Conservation (phyloP, 1,140 invertebrate species). For the Pogonognathellus flavescens region DNA sequence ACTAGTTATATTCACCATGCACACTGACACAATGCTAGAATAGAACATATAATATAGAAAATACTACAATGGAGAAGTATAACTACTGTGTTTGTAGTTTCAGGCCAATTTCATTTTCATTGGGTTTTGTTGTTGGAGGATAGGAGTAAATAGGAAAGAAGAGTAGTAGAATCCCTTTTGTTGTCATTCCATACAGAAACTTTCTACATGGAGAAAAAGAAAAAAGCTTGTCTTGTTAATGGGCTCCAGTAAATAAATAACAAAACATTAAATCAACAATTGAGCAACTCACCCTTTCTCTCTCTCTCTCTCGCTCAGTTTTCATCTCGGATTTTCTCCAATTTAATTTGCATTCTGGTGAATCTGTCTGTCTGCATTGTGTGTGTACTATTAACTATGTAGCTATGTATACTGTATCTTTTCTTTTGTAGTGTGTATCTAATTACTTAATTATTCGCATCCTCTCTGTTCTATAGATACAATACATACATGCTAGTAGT, state of each 20-base stretch:
- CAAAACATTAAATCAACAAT: conserved; percentile 41
- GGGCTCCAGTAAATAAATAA: conserved; percentile 36
- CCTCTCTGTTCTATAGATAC: not conserved
- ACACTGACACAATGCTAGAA: no score
- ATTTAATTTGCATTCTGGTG: not conserved
- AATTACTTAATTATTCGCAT: conserved; percentile 47
- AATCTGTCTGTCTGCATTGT: not conserved
- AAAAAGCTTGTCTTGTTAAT: conserved; percentile 4
- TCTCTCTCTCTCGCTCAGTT: not conserved
- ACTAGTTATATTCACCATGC: no score
- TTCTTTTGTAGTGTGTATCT: conserved; percentile 8
- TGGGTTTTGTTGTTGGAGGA: not conserved
- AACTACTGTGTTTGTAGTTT: not conserved
- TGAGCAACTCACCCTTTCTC: conserved; percentile 2
- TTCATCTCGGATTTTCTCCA: not conserved
- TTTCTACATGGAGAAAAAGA: not conserved
- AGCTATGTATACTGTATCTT: no score
- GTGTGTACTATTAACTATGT: not conserved
- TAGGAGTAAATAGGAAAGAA: not conserved
- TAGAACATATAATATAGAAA: no score
- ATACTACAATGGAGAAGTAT: no score
- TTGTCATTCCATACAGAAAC: conserved; percentile 5
- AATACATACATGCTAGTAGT: no score
- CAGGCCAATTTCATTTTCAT: conserved; percentile 22
- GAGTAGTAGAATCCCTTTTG: not conserved